Conservation (phyloP, 2,888 invertebrate species). For the Miltochrista miniata region DNA sequence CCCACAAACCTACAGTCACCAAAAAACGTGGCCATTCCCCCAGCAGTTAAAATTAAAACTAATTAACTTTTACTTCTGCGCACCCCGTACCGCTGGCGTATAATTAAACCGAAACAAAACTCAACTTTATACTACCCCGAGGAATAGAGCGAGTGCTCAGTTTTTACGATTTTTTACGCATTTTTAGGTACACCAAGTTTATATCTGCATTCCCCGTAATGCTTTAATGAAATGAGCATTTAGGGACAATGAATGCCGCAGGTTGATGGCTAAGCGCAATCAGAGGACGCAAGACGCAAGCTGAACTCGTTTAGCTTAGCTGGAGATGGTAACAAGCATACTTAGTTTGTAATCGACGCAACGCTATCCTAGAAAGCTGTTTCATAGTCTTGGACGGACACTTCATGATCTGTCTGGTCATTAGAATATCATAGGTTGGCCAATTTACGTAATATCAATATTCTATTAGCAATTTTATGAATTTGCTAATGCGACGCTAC, state of each 20-base stretch:
- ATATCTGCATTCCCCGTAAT: constrained; percentile 22
- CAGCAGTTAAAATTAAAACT: constrained; percentile 73
- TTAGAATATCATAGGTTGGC: too few relatives aligned
- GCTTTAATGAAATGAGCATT: constrained; percentile 33
- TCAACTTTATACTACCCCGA: constrained; percentile 66
- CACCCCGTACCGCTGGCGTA: constrained; percentile 55
- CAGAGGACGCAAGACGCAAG: too few relatives aligned
- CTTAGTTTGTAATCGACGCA: too few relatives aligned
- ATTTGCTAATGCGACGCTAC: too few relatives aligned
- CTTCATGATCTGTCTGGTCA: too few relatives aligned
- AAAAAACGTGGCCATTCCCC: constrained; percentile 32
- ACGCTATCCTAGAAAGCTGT: too few relatives aligned
- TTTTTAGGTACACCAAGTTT: constrained; percentile 36
- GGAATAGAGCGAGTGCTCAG: constrained; percentile 43
- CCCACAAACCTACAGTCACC: constrained; percentile 4
- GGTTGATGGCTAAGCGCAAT: too few relatives aligned
- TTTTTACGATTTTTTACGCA: constrained; percentile 24
- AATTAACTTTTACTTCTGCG: constrained; percentile 73
- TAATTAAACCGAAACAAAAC: constrained; percentile 77
- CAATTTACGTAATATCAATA: too few relatives aligned
- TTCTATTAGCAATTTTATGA: too few relatives aligned
- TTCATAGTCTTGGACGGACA: too few relatives aligned
- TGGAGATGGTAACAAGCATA: too few relatives aligned
- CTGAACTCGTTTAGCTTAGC: too few relatives aligned
- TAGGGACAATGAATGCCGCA: constrained; percentile 1